Conservation (phyloP, 92 coral and sea anemone species). For the Actinernus sp. region DNA sequence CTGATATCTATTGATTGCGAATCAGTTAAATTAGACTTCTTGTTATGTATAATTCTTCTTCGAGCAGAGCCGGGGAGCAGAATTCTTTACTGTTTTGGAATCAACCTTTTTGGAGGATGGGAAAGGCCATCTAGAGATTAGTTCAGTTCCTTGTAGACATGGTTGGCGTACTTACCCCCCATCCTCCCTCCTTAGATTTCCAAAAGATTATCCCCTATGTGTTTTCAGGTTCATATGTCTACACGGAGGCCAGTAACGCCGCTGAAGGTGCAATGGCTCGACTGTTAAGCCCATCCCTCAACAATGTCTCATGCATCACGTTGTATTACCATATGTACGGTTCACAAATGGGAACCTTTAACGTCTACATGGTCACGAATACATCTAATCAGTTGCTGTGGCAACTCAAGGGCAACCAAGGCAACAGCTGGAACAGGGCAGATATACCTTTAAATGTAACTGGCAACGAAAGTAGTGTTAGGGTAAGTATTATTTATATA, state of each 20-base stretch:
- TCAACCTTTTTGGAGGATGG: too few relatives aligned
- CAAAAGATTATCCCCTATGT: too few relatives aligned
- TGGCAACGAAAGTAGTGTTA: background rate
- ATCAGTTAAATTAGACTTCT: too few relatives aligned
- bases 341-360: constrained; percentile 28
- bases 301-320: constrained; percentile 8
- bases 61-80: too few relatives aligned
- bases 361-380: constrained; percentile 2
- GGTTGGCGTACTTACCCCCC: too few relatives aligned
- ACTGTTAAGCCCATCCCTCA: constrained; percentile 18
- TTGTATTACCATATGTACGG: constrained; percentile 43
- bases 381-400: background rate
- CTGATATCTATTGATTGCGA: too few relatives aligned
- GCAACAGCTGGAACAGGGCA: constrained; percentile 9
- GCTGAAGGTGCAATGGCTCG: constrained; percentile 12
- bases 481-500: too few relatives aligned
- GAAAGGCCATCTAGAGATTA: too few relatives aligned
- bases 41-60: too few relatives aligned
- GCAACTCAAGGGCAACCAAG: constrained; percentile 14
- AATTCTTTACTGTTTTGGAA: too few relatives aligned
- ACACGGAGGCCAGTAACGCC: constrained; percentile 12
- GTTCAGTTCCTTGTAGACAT: too few relatives aligned
- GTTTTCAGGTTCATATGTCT: constrained; percentile 39
- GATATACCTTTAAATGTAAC: constrained; percentile 14
- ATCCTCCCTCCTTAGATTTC: too few relatives aligned